A percentile compares a stretch with the other conserved stretches of the same genome.
Conservation (phyloP, 2,113 vertebrate species). For the Mesoclemmys tuberculata region DNA sequence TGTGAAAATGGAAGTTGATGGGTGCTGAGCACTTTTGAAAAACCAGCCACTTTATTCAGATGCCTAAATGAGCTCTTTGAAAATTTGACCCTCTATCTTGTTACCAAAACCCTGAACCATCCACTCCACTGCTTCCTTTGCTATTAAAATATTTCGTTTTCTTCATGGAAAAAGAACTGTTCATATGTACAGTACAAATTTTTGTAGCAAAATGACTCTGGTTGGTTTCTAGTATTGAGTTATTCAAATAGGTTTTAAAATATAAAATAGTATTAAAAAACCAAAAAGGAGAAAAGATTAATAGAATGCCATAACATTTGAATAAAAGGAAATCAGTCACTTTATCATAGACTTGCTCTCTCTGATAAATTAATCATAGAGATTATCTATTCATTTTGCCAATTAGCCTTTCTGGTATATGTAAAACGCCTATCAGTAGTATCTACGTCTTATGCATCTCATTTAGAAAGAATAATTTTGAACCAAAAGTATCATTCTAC, state of each 20-base stretch:
- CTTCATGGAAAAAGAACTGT: not conserved
- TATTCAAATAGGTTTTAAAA: conserved; percentile 34
- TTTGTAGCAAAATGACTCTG: not conserved
- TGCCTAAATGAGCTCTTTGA: not conserved
- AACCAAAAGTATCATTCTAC: not conserved
- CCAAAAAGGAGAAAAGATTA: not conserved
- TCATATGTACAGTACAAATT: not conserved
- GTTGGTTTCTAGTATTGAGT: conserved; percentile 44
- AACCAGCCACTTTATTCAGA: not conserved
- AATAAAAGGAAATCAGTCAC: conserved; percentile 59
- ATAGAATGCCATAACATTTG: conserved; percentile 46
- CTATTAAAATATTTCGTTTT: not conserved
- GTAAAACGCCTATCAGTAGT: conserved; percentile 32
- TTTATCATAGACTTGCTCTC: conserved; percentile 3
- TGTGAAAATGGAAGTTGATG: not conserved
- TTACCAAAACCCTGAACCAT: not conserved
- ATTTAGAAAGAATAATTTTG: conserved; percentile 63
- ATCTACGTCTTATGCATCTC: conserved; percentile 54
- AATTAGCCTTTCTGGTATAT: conserved; percentile 65
- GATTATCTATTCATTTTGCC: conserved; percentile 60
- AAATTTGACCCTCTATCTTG: not conserved
- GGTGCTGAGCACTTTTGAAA: not conserved
- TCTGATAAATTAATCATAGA: conserved; percentile 70
- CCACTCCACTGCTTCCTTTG: not conserved
- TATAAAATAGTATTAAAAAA: not conserved